Evolutionary conservation across 2,888 invertebrate species (phyloP).

Genomic region (Dryobota labecula): DNA sequence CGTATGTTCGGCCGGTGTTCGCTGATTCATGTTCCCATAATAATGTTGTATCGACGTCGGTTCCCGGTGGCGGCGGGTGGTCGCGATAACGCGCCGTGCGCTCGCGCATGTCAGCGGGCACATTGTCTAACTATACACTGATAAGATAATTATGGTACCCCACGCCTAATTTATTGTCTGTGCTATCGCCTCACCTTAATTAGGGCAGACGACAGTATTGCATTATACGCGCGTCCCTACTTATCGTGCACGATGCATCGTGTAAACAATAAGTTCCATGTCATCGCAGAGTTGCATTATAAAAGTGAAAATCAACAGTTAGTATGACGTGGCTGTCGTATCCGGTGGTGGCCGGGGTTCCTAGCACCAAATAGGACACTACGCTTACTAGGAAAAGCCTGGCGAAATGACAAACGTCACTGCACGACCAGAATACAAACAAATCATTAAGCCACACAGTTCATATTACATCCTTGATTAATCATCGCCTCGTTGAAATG

Average conservation of each 20-base stretch:
- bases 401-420: conserved; percentile 80
- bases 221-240: conserved; percentile 52
- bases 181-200: conserved; percentile 68
- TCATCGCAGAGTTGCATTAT: conserved; percentile 72
- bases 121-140: conserved; percentile 76
- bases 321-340: conserved; percentile 76
- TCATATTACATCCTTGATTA: conserved; percentile 74
- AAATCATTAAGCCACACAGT: conserved; percentile 67
- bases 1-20: conserved; percentile 54
- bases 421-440: conserved; percentile 81
- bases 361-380: conserved; percentile 81
- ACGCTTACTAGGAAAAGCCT: conserved; percentile 86
- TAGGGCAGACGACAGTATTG: conserved; percentile 60
- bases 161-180: conserved; percentile 70
- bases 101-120: conserved; percentile 73
- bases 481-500: conserved; percentile 65
- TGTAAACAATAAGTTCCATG: conserved; percentile 64
- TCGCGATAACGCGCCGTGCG: conserved; percentile 74
- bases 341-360: conserved; percentile 77
- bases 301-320: conserved; percentile 87
- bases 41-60: conserved; percentile 69
- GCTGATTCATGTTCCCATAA: conserved; percentile 70
- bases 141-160: conserved; percentile 79
- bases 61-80: conserved; percentile 74
- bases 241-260: conserved; percentile 58